Evolutionary conservation across 1,140 invertebrate genomes (phyloP).

Genomic region (Drosophila tristis): DNA sequence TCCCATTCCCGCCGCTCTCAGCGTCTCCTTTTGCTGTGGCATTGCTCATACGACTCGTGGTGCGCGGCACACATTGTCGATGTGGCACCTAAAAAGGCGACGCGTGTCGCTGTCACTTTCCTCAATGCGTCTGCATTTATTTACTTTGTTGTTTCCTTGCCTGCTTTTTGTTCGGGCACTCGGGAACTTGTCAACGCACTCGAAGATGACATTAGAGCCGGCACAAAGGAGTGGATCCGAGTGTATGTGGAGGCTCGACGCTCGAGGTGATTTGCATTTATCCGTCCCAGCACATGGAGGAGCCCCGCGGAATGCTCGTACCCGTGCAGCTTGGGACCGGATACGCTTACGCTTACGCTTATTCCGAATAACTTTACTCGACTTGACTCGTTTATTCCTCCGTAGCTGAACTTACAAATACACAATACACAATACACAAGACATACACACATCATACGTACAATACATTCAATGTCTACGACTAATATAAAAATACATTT

Average conservation of each 20-base stretch:
- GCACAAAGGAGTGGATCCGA: conserved; percentile 19
- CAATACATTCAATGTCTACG: conserved; percentile 59
- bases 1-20: conserved; percentile 6
- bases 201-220: conserved; percentile 51
- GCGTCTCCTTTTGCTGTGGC: conserved; percentile 16
- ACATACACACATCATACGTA: not conserved
- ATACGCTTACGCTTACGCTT: conserved; percentile 27
- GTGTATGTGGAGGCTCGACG: conserved; percentile 1
- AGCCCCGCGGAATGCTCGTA: conserved; percentile 8
- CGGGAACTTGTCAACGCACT: conserved; percentile 22
- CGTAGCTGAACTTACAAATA: conserved; percentile 47
- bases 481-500: conserved; percentile 81
- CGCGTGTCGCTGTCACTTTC: conserved; percentile 53
- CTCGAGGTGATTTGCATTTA: conserved; percentile 45
- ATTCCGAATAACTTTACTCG: conserved; percentile 41
- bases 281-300: not conserved
- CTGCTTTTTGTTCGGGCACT: not conserved
- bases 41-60: conserved; percentile 43
- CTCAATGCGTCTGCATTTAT: conserved; percentile 59
- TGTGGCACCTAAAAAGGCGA: conserved; percentile 50
- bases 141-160: conserved; percentile 28
- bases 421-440: conserved; percentile 32
- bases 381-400: conserved; percentile 47
- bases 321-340: conserved; percentile 1
- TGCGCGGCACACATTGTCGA: conserved; percentile 16